A percentile compares a stretch with the other conserved stretches of the same genome.
These are phyloP conservation scores for Notolabrus celidotus DNA, from an alignment of 2,797 vertebrate genomes.

Conservation along the genomic window DNA sequence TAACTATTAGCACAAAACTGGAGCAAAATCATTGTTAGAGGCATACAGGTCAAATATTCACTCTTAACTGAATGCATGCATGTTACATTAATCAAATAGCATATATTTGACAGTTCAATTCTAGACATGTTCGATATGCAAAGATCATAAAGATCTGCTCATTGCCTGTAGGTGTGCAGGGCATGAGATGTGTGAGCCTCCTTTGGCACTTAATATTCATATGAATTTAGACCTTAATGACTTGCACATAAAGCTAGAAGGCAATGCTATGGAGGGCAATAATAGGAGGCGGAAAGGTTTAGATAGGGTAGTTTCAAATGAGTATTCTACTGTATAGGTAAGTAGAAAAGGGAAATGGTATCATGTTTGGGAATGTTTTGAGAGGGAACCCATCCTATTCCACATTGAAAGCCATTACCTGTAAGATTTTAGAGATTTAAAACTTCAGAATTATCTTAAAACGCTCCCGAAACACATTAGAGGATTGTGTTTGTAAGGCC, in stretches of 20 bases:
- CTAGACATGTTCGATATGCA: constrained; percentile 7
- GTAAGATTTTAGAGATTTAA: no score
- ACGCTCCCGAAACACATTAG: no score
- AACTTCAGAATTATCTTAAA: no score
- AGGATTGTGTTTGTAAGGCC: no score
- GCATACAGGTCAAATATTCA: constrained; percentile 1
- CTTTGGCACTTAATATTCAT: constrained; percentile 24
- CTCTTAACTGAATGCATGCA: not conserved
- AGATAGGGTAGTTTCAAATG: constrained; percentile 1
- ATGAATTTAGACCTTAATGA: constrained; percentile 39
- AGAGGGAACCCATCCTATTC: not conserved
- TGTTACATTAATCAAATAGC: not conserved
- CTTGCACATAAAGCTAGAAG: constrained; percentile 28
- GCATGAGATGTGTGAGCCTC: constrained; percentile 7
- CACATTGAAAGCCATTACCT: no score
- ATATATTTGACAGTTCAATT: constrained; percentile 7
- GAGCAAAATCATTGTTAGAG: constrained; percentile 2
- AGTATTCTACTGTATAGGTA: not conserved
- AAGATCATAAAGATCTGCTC: not conserved
- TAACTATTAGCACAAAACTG: not conserved
- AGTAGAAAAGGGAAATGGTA: constrained; percentile 2
- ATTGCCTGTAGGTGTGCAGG: not conserved
- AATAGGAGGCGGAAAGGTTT: constrained; percentile 4
- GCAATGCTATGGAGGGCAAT: constrained; percentile 5
- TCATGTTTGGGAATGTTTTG: not conserved